phyloP scores from a whole-genome alignment of 35 echinoderm and acorn worm genomes.

The Strongylocentrotus purpuratus region DNA sequence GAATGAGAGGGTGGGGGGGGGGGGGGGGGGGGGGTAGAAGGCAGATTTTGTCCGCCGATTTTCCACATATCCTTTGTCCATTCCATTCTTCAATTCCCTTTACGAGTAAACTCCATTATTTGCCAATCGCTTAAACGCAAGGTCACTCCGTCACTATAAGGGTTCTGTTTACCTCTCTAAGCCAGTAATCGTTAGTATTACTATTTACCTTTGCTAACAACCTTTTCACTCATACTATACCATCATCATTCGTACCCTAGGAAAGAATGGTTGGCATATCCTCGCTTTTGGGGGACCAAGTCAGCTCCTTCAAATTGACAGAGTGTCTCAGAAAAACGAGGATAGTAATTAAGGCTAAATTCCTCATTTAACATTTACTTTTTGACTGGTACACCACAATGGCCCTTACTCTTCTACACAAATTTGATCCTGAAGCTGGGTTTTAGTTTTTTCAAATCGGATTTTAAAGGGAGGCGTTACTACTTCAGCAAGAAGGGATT shows the following conservation, averaged over 20 bases:
- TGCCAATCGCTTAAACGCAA: neutral
- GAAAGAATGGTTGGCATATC: neutral
- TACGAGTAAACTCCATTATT: neutral
- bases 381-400: no score
- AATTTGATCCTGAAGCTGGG: no score
- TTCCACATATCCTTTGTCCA: neutral
- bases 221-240: neutral
- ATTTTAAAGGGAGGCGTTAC: no score
- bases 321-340: neutral
- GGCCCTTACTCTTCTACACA: no score
- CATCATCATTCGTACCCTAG: neutral
- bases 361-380: no score
- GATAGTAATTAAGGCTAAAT: no score
- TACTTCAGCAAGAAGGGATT: no score
- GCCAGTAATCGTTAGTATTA: slow-evolving; percentile 2
- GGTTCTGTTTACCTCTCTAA: neutral
- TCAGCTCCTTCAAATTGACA: neutral
- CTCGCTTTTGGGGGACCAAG: neutral
- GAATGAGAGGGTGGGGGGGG: no score
- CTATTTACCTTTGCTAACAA: neutral
- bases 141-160: neutral
- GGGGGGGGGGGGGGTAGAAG: neutral
- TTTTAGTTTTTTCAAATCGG: no score
- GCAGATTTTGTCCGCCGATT: neutral
- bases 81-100: neutral